These are phyloP conservation scores for Rhynchophorus ferrugineus DNA, from an alignment of 1,140 invertebrate genomes.

Conservation along the genomic window DNA sequence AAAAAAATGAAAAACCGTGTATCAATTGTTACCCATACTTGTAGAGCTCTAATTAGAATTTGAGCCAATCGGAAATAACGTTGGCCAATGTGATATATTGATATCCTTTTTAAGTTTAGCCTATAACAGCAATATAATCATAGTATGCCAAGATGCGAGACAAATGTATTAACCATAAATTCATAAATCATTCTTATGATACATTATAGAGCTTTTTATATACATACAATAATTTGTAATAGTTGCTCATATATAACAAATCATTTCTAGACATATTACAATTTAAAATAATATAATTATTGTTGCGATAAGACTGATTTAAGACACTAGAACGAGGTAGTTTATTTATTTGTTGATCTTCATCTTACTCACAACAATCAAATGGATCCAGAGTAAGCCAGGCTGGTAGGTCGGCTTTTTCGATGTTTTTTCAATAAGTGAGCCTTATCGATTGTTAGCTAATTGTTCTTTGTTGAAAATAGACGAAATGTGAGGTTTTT, in stretches of 20 bases:
- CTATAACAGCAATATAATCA: conserved; percentile 1
- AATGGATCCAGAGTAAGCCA: too few relatives aligned
- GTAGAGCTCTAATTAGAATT: neutral
- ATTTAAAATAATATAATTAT: neutral
- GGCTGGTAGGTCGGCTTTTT: neutral
- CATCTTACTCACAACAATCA: conserved; percentile 9
- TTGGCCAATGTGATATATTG: too few relatives aligned
- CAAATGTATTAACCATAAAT: too few relatives aligned
- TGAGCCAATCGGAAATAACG: too few relatives aligned
- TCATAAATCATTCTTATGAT: conserved; percentile 1
- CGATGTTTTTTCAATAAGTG: neutral
- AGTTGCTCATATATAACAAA: too few relatives aligned
- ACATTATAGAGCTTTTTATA: conserved; percentile 2
- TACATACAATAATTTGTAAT: neutral
- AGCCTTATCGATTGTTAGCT: conserved; percentile 3
- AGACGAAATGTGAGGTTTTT: conserved; percentile 1
- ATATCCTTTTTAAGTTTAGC: too few relatives aligned
- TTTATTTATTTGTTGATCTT: conserved; percentile 21
- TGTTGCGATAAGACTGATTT: conserved; percentile 25
- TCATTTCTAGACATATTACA: conserved; percentile 18
- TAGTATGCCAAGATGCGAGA: too few relatives aligned
- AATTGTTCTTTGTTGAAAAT: conserved; percentile 12
- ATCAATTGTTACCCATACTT: too few relatives aligned
- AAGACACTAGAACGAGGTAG: conserved; percentile 16
- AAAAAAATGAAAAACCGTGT: neutral